These are phyloP conservation scores for Euleptes europaea DNA, from an alignment of 2,113 vertebrate species.

Conservation along the genomic window DNA sequence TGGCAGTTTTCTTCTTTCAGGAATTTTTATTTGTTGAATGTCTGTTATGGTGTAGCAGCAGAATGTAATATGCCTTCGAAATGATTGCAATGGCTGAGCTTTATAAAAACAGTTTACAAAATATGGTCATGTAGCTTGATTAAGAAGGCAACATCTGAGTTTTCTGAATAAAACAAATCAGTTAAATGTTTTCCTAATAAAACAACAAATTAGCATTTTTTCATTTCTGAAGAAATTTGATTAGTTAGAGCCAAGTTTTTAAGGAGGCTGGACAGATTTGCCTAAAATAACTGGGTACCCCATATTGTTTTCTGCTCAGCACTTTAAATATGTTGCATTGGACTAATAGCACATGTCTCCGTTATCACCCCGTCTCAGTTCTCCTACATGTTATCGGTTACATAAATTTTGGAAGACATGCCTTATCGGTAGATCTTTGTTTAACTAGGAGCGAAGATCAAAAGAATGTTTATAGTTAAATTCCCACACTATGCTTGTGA, in stretches of 20 bases:
- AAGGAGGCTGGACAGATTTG: not conserved
- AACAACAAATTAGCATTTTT: conserved; percentile 53
- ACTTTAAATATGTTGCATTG: not conserved
- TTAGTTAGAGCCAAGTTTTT: conserved; percentile 24
- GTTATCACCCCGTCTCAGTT: conserved; percentile 24
- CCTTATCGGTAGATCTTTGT: conserved; percentile 1
- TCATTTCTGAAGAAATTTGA: conserved; percentile 53
- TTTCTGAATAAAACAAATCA: conserved; percentile 50
- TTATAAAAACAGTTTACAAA: conserved; percentile 58
- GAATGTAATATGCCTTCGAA: conserved; percentile 59
- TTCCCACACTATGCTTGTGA: not conserved
- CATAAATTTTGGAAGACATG: conserved; percentile 1
- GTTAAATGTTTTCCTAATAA: conserved; percentile 57
- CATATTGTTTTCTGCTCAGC: not conserved
- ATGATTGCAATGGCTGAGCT: conserved; percentile 60
- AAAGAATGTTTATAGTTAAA: not conserved
- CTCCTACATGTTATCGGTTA: conserved; percentile 26
- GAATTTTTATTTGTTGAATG: conserved; percentile 64
- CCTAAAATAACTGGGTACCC: not conserved
- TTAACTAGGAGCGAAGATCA: conserved; percentile 6
- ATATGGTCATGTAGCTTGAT: conserved; percentile 66
- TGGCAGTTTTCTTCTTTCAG: conserved; percentile 71
- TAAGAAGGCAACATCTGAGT: conserved; percentile 69
- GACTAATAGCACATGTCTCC: conserved; percentile 10
- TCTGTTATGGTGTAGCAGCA: conserved; percentile 67